A percentile compares a stretch with the other conserved stretches of the same genome.
These are phyloP conservation scores for Diploptera punctata DNA, from an alignment of 2,888 invertebrate genomes.

Conservation along the genomic window DNA sequence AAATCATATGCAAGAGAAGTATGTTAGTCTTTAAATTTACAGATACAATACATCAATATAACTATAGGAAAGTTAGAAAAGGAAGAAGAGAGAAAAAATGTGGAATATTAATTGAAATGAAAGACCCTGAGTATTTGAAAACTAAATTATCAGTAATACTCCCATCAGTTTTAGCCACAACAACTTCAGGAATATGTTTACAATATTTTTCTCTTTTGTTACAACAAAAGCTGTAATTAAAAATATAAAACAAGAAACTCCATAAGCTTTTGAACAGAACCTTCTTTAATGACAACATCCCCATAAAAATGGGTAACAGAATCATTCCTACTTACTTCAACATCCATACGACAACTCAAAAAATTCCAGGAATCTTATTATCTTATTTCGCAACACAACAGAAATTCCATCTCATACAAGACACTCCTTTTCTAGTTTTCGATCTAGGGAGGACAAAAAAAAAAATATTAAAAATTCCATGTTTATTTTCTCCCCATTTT, in stretches of 20 bases:
- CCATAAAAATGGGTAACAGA: not conserved
- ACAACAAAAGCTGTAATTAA: not conserved
- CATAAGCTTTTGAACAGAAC: not conserved
- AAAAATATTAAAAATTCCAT: not conserved
- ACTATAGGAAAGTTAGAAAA: too few species aligned
- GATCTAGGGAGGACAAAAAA: too few species aligned
- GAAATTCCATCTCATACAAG: not conserved
- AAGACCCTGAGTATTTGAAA: too few species aligned
- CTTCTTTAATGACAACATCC: not conserved
- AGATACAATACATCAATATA: too few species aligned
- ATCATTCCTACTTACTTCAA: not conserved
- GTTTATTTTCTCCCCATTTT: not conserved
- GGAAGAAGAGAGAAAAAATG: too few species aligned
- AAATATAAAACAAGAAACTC: not conserved
- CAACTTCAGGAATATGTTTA: not conserved
- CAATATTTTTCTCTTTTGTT: not conserved
- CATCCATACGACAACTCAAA: not conserved
- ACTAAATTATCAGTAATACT: not conserved
- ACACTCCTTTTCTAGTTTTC: not conserved
- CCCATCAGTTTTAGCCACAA: not conserved
- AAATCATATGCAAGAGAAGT: too few species aligned
- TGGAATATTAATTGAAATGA: too few species aligned
- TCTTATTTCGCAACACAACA: constrained; percentile 14
- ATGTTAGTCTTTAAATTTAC: too few species aligned
- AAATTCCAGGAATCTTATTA: not conserved